Evolutionary conservation across 2,888 invertebrate genomes (phyloP).

Genomic region (Chrysotoxum bicinctum): DNA sequence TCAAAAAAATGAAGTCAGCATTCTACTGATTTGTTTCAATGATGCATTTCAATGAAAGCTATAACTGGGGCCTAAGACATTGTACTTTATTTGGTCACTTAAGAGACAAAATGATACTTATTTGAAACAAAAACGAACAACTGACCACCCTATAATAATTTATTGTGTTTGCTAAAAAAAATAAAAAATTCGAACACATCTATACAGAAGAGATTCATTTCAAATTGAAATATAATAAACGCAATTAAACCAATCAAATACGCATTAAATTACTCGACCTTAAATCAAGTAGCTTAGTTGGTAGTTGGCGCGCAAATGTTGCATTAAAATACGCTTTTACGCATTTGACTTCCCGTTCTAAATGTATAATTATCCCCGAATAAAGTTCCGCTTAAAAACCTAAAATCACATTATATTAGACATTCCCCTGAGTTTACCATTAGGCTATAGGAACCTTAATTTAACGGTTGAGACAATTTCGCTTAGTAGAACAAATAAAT

Average conservation of each 20-base stretch:
- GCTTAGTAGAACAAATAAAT: constrained; percentile 72
- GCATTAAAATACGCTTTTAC: constrained; percentile 72
- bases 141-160: too few relatives aligned
- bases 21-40: too few relatives aligned
- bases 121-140: too few relatives aligned
- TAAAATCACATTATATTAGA: constrained; percentile 34
- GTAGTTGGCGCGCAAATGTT: constrained; percentile 56
- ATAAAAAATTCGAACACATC: background rate
- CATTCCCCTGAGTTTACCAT: constrained; percentile 1
- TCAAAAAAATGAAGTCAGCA: too few relatives aligned
- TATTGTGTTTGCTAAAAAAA: too few relatives aligned
- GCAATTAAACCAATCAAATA: constrained; percentile 60
- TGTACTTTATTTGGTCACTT: too few relatives aligned
- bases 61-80: too few relatives aligned
- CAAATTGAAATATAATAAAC: constrained; percentile 68
- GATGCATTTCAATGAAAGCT: too few relatives aligned
- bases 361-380: constrained; percentile 62
- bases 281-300: constrained; percentile 5
- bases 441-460: constrained; percentile 33
- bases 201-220: constrained; percentile 9
- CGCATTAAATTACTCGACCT: constrained; percentile 47
- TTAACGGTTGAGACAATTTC: constrained; percentile 69
- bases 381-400: constrained; percentile 43
- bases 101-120: too few relatives aligned
- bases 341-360: constrained; percentile 62